phyloP scores from a whole-genome alignment of 2,888 invertebrate genomes.

The Parnassius glacialis region DNA sequence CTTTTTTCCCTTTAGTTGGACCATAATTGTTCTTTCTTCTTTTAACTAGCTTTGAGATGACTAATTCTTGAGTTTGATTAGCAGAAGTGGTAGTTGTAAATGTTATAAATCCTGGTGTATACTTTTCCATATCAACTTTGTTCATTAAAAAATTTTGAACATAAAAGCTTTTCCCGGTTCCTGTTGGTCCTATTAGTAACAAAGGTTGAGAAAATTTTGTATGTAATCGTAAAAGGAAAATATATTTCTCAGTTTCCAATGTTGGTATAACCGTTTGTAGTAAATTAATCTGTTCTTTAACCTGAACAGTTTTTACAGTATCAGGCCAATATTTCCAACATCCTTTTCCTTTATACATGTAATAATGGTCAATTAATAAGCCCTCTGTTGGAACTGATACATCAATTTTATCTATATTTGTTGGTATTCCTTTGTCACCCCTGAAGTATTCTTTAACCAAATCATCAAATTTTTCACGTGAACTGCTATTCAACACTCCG shows the following conservation, averaged over 20 bases:
- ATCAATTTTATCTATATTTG: conserved; percentile 84
- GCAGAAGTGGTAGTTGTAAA: conserved; percentile 92
- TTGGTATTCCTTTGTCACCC: conserved; percentile 66
- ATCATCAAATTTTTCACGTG: conserved; percentile 85
- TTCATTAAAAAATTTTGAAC: conserved; percentile 87
- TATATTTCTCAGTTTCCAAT: conserved; percentile 90
- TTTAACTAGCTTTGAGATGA: conserved; percentile 86
- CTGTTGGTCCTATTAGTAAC: conserved; percentile 90
- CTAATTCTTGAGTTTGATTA: conserved; percentile 90
- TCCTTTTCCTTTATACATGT: conserved; percentile 90
- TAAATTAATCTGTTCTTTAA: conserved; percentile 83
- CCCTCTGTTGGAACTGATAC: conserved; percentile 89
- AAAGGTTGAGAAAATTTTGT: conserved; percentile 85
- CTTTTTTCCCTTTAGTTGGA: conserved; percentile 85
- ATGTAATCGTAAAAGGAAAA: conserved; percentile 87
- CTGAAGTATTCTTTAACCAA: conserved; percentile 78
- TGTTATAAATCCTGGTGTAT: conserved; percentile 88
- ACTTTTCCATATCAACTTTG: conserved; percentile 84
- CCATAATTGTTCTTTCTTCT: conserved; percentile 88
- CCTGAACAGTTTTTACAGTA: conserved; percentile 78
- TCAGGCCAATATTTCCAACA: conserved; percentile 94
- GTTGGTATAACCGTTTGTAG: conserved; percentile 91
- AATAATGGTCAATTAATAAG: conserved; percentile 89
- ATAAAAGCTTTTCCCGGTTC: conserved; percentile 93
- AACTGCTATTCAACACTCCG: conserved; percentile 87